These are phyloP conservation scores for Leucoma salicis DNA, from an alignment of 2,888 invertebrate genomes.

Conservation along the genomic window DNA sequence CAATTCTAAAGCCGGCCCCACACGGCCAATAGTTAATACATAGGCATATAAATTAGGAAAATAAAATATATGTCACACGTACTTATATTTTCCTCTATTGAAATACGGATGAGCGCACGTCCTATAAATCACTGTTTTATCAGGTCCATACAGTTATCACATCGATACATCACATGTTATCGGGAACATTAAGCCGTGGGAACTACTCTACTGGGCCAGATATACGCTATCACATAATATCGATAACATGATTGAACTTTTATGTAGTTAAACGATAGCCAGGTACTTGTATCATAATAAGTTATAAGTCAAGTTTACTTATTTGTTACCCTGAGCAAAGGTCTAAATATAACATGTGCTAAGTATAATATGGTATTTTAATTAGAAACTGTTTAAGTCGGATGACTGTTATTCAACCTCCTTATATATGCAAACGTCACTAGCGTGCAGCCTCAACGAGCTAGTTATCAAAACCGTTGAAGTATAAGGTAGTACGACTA, in stretches of 20 bases:
- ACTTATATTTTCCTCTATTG: slow-evolving; percentile 21
- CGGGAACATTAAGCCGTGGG: slow-evolving; percentile 32
- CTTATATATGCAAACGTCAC: slow-evolving; percentile 1
- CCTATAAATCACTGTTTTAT: slow-evolving; percentile 33
- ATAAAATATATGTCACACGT: no score
- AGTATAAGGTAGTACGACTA: neutral
- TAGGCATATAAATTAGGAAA: no score
- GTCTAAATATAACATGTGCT: neutral
- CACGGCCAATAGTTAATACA: no score
- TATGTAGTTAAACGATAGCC: slow-evolving; percentile 16
- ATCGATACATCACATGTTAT: slow-evolving; percentile 41
- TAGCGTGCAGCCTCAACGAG: neutral
- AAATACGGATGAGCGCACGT: slow-evolving; percentile 18
- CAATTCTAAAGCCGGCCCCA: no score
- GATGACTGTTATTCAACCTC: slow-evolving; percentile 3
- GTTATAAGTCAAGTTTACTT: neutral
- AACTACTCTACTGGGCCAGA: slow-evolving; percentile 27
- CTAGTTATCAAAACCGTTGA: slow-evolving; percentile 3
- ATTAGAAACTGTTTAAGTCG: neutral
- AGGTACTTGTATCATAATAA: neutral
- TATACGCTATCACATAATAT: slow-evolving; percentile 17
- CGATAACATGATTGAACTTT: slow-evolving; percentile 23
- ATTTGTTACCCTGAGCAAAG: neutral
- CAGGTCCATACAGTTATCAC: slow-evolving; percentile 30
- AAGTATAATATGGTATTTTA: neutral